phyloP scores from a whole-genome alignment of 2,113 vertebrate genomes.

The Oncorhynchus tshawytscha region DNA sequence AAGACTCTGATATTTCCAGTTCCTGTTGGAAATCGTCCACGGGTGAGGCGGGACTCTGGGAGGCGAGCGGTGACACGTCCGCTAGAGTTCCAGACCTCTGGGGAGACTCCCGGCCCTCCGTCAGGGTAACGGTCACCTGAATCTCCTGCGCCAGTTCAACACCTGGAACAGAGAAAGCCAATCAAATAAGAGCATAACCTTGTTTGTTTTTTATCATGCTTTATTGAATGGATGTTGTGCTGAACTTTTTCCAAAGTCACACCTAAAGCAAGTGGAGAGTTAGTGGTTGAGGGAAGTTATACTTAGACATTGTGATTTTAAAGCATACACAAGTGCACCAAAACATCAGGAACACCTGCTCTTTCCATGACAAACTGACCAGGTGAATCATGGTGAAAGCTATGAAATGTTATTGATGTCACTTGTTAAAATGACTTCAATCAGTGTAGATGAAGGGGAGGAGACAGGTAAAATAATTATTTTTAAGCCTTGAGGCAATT shows the following conservation, averaged over 20 bases:
- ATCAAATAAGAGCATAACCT: neutral
- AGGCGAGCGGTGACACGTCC: neutral
- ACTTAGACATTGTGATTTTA: no score
- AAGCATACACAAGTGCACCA: no score
- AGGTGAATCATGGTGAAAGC: no score
- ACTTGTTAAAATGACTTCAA: no score
- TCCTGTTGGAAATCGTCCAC: slow-evolving; percentile 41
- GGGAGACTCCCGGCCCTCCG: slow-evolving; percentile 21
- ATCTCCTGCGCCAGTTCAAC: slow-evolving; percentile 46
- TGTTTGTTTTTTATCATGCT: neutral
- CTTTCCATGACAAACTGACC: no score
- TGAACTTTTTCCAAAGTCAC: neutral
- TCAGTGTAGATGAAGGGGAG: no score
- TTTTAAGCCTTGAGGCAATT: no score
- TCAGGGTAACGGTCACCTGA: slow-evolving; percentile 49
- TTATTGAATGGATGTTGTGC: no score
- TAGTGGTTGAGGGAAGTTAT: no score
- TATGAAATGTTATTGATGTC: no score
- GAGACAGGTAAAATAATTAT: no score
- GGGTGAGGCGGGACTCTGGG: slow-evolving; percentile 32
- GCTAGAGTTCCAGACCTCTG: neutral
- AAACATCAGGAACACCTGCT: no score
- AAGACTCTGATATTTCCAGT: slow-evolving; percentile 26
- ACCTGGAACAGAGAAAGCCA: slow-evolving; percentile 21
- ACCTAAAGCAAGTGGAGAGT: neutral